Evolutionary conservation across 2,797 vertebrate species (phyloP), one percentile per base, ranked within the genome.

Genomic region (Notamacropus eugenii): DNA sequence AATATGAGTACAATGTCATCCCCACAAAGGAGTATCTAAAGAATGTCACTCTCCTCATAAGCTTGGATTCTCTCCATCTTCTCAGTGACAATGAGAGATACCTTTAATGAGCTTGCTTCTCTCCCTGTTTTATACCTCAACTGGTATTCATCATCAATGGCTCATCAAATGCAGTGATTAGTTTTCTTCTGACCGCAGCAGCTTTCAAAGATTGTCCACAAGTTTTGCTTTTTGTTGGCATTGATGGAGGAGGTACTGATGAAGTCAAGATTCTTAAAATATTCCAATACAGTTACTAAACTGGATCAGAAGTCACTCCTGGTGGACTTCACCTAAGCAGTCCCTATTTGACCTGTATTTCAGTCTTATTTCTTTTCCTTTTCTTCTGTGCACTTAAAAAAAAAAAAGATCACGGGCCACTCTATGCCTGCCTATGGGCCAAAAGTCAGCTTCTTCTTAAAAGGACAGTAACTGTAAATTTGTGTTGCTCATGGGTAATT

Each of bases 401-500:
- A 27, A 92, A 19, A 67, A 74, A 40, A 24, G 1, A 57, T 24
- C 74, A 92, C 34, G 90, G 94, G 93, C 95, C 92, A 96, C 94
- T 14, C 29, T 50, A 50, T 24, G 93, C 31, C 93, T 93, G 96
- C 95, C 1, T 87, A 97, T 96, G 93, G 97, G 92, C 95, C 10
- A 91, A 97, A 94, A 94, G 55, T 54, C 74, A 97, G 94, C 12
- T 96, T 98, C 55, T 93, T 96, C 98, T 97, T 98, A 93, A 93
- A 96, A 34, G 82, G 97, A 95, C 50, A 95, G 95, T 96, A 97
- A 95, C 62, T 93, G 91, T 95, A 95, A 97, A 97, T 97, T 97
- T 97, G 93, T 94, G 96, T 98, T 98, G 90, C 97, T 98, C 96
- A 98, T 98, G 98, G 97, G 97, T 97, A 98, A 98, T 97, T 97